Evolutionary conservation across 2,113 vertebrate genomes (phyloP), one percentile per base, ranked within the genome.

Genomic region (Elephas maximus): DNA sequence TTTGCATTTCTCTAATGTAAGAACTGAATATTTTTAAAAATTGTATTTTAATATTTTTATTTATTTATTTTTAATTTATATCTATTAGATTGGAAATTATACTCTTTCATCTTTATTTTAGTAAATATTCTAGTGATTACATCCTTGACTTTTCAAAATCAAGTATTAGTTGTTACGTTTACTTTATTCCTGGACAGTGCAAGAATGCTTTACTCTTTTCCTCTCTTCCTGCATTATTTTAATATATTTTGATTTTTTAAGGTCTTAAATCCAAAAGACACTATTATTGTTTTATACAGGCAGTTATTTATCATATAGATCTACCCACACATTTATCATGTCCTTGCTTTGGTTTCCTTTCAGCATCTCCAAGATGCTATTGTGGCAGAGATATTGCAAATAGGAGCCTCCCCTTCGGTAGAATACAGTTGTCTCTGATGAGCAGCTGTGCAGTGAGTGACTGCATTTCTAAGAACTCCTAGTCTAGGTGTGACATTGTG

Each of bases 211-310:
- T 77, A 30, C 11, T 2, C 10, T 69, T 85, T 92, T 92, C 18
- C 15, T 85, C 57, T 77, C 53, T 92, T 92, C 63, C 17, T 85
- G 41, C 57, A 84, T 92, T 77, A 51, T 85, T 92, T 63, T 74
- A 26, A 65, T 92, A 24, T 65, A 77, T 41, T 92, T 77, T 65
- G 71, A 65, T 74, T 62, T 41, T 37, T 65, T 65, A 48, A 63
- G 51, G 23, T 15, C 10, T 85, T 85, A 65, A 48, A 65, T 45
- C 83, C 33, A 80, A 63, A 77, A 73, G 67, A 37, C 2, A 28
- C 63, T 83, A 45, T 76, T 81, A 12, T 81, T n/a, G 51, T 21
- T 92, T 77, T 85, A 63, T 63, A 63, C 17, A 21, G 51, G 44
- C 18, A 41, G 33, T 51, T 30, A 65, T 2, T 76, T 84, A 21